Conservation (phyloP, 2,888 invertebrate genomes). For the Megastigmus dorsalis region DNA sequence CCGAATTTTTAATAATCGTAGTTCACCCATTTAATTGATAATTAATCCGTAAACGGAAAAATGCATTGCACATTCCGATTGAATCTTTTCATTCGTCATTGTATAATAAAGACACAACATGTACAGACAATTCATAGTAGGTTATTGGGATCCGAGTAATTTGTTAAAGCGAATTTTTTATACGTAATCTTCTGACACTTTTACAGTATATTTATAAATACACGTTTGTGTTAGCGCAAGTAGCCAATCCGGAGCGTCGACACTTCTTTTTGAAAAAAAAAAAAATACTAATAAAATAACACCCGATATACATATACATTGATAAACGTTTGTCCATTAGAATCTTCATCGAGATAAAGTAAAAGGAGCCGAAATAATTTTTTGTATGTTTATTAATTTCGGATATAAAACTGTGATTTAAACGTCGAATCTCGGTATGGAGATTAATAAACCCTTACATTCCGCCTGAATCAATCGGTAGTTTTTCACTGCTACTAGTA, state of each 20-base stretch:
- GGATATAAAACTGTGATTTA: constrained; percentile 36
- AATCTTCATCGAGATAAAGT: background rate
- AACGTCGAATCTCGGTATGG: constrained; percentile 35
- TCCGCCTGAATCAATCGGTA: constrained; percentile 25
- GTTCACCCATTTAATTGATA: constrained; percentile 21
- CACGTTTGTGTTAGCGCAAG: constrained; percentile 28
- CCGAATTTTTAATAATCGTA: constrained; percentile 38
- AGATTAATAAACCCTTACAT: constrained; percentile 31
- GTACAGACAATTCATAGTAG: constrained; percentile 39
- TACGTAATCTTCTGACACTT: constrained; percentile 35
- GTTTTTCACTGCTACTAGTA: background rate
- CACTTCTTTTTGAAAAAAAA: constrained; percentile 18
- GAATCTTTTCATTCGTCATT: constrained; percentile 32
- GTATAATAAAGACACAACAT: constrained; percentile 43
- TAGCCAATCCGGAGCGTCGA: background rate
- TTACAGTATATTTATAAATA: constrained; percentile 7
- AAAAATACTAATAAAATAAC: too few relatives aligned
- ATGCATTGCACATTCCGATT: constrained; percentile 4
- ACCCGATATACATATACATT: background rate
- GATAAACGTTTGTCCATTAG: background rate
- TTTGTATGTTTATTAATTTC: background rate
- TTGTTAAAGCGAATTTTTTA: constrained; percentile 39
- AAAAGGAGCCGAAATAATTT: background rate
- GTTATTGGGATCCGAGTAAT: constrained; percentile 13
- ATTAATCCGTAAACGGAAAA: background rate